phyloP scores from a whole-genome alignment of 1,140 invertebrate genomes.

The Spodoptera litura region DNA sequence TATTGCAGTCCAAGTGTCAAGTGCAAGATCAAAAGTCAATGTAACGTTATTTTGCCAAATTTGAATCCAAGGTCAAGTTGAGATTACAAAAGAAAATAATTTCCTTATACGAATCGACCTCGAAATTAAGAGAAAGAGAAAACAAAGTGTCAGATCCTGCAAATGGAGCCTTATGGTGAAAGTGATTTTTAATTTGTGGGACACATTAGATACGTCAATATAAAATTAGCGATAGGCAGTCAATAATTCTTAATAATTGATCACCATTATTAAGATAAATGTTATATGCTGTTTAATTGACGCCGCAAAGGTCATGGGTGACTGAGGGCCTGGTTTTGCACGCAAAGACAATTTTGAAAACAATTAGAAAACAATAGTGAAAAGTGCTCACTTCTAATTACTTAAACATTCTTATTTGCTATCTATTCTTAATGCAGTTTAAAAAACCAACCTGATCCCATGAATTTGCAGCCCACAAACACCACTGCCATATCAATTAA shows the following conservation, averaged over 20 bases:
- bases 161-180: conserved; percentile 26
- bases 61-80: neutral
- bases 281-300: conserved; percentile 29
- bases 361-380: neutral
- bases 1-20: conserved; percentile 16
- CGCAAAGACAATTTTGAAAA: conserved; percentile 4
- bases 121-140: conserved; percentile 32
- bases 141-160: conserved; percentile 18
- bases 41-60: neutral
- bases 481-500: neutral
- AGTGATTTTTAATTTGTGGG: conserved; percentile 38
- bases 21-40: conserved; percentile 18
- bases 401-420: neutral
- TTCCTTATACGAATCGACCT: neutral
- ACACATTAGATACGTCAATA: conserved; percentile 28
- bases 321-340: neutral
- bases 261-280: conserved; percentile 23
- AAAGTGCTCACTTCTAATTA: neutral
- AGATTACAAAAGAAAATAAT: conserved; percentile 15
- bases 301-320: conserved; percentile 16
- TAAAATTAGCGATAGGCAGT: conserved; percentile 13
- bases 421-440: too few species aligned
- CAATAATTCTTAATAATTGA: conserved; percentile 5
- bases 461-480: too few species aligned
- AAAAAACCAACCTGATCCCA: too few species aligned